Evolutionary conservation across 2,888 invertebrate species (phyloP).

Genomic region (Capitulum mitella): DNA sequence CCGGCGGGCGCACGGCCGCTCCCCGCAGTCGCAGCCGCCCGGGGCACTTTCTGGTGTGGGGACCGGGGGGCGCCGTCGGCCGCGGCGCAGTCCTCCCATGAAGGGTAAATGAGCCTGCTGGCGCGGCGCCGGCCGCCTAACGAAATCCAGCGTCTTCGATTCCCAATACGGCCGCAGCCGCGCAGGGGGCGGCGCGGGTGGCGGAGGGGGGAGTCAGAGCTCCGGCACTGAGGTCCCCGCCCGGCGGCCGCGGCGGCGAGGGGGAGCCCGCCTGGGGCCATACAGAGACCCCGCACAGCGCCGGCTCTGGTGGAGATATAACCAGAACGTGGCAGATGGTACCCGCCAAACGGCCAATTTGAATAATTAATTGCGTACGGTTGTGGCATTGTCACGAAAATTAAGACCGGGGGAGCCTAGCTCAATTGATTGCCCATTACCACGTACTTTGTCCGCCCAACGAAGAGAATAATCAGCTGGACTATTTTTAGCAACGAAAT

Average conservation of each 20-base stretch:
- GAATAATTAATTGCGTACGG: neutral
- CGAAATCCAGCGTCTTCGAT: conserved; percentile 10
- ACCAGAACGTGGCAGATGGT: neutral
- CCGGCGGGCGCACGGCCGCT: no score
- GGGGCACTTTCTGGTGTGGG: no score
- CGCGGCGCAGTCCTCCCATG: no score
- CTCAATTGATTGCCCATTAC: neutral
- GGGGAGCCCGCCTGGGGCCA: neutral
- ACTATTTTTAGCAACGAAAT: neutral
- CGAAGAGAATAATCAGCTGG: neutral
- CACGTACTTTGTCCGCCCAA: neutral
- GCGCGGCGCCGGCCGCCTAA: neutral
- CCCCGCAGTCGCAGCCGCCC: no score
- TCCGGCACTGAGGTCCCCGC: neutral
- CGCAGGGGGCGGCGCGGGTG: neutral
- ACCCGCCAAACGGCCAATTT: neutral
- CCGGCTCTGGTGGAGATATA: neutral
- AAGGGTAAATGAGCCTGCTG: no score
- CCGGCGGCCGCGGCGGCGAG: neutral
- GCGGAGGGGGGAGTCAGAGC: neutral
- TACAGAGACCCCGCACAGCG: neutral
- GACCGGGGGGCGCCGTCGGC: no score
- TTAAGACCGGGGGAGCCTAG: neutral
- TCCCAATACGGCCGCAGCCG: neutral
- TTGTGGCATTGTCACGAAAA: neutral